phyloP scores from a whole-genome alignment of 1,140 invertebrate species.

The Apocrypta bakeri region DNA sequence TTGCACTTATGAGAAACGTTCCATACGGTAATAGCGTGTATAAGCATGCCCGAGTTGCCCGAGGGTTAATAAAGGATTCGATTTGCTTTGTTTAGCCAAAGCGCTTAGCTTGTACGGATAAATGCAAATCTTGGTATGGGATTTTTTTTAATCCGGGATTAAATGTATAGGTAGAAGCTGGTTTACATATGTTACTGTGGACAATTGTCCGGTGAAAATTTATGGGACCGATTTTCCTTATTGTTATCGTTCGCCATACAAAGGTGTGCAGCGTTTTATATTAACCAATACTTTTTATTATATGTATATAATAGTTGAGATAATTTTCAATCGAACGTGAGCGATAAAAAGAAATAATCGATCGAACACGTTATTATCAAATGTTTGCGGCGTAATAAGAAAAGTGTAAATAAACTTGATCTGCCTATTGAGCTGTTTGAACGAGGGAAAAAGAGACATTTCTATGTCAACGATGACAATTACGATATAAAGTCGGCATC shows the following conservation, averaged over 20 bases:
- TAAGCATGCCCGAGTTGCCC: neutral
- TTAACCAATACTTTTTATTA: neutral
- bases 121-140: neutral
- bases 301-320: too few relatives aligned
- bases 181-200: neutral
- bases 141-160: neutral
- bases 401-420: too few relatives aligned
- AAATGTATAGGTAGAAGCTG: too few relatives aligned
- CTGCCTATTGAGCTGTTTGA: too few relatives aligned
- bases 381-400: too few relatives aligned
- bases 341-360: too few relatives aligned
- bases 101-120: neutral
- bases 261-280: neutral
- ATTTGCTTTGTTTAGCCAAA: conserved; percentile 16
- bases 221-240: neutral
- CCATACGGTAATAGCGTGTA: too few relatives aligned
- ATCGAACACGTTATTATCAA: too few relatives aligned
- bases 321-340: too few relatives aligned
- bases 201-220: neutral
- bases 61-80: conserved; percentile 30
- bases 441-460: too few relatives aligned
- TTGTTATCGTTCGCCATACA: neutral
- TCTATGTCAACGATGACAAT: too few relatives aligned
- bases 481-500: too few relatives aligned
- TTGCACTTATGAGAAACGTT: neutral